Percentiles rank a stretch among this genome's conserved stretches.
These are phyloP conservation scores for Cantharis flavilabris DNA, from an alignment of 2,888 invertebrate species.

Conservation along the genomic window DNA sequence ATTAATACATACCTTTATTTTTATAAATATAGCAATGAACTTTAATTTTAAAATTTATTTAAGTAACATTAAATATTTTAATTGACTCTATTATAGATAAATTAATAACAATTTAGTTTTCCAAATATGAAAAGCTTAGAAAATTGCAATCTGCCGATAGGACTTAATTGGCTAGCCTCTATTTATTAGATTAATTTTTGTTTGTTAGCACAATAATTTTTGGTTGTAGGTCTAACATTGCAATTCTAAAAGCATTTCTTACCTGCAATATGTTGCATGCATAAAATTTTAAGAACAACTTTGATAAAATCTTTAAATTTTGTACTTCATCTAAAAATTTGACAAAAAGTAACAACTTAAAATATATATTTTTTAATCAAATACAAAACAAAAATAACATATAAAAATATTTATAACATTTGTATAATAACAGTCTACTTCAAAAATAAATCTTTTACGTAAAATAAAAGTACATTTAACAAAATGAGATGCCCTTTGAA, in stretches of 20 bases:
- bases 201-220: too few relatives aligned
- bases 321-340: not conserved
- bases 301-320: not conserved
- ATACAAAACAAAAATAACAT: constrained; percentile 3
- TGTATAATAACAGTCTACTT: constrained; percentile 4
- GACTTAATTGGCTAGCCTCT: too few relatives aligned
- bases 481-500: not conserved
- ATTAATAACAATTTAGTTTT: not conserved
- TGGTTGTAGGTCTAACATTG: not conserved
- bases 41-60: not conserved
- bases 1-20: not conserved
- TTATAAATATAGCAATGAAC: not conserved
- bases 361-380: not conserved
- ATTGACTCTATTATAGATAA: not conserved
- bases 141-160: not conserved
- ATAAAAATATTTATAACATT: constrained; percentile 8
- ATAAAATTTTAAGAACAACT: not conserved
- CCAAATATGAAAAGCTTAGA: not conserved
- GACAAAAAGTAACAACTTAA: not conserved
- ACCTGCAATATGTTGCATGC: not conserved
- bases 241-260: not conserved
- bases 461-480: not conserved
- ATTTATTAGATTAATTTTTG: too few relatives aligned
- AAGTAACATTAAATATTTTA: not conserved
- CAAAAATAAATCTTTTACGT: not conserved